Conservation (phyloP, 2,113 vertebrate species). For the Guaruba guarouba region DNA sequence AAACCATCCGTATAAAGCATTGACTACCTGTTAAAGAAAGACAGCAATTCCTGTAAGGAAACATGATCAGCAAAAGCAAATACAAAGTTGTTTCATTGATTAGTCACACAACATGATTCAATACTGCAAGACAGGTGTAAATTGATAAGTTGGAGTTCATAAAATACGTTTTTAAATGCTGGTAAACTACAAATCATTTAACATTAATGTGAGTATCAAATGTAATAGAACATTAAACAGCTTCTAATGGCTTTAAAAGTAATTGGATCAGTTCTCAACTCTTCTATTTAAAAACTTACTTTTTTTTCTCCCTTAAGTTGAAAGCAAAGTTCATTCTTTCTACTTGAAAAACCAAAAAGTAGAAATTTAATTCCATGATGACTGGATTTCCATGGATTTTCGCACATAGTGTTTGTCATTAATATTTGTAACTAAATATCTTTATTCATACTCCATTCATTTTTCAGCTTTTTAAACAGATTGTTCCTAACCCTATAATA, state of each 20-base stretch:
- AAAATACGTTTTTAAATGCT: background rate
- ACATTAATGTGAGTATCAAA: background rate
- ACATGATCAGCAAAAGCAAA: background rate
- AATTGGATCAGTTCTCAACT: background rate
- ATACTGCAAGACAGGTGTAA: background rate
- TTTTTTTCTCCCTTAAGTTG: background rate
- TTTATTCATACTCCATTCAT: conserved; percentile 4
- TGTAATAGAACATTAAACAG: background rate
- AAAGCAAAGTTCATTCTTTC: background rate
- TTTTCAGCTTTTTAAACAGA: conserved; percentile 2
- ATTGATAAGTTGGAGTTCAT: background rate
- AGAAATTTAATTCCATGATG: background rate
- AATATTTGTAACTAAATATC: conserved; percentile 20
- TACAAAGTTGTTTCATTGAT: background rate
- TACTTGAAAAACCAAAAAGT: background rate
- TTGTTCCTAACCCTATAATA: conserved; percentile 19
- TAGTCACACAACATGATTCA: background rate
- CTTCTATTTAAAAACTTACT: background rate
- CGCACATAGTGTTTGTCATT: background rate
- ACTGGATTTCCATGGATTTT: background rate
- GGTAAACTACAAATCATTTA: background rate
- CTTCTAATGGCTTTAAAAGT: background rate
- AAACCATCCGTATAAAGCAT: background rate
- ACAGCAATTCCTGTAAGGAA: background rate
- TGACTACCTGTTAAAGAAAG: background rate